These are phyloP conservation scores for Vanessa tameamea DNA, from an alignment of 1,140 invertebrate genomes.

Conservation along the genomic window DNA sequence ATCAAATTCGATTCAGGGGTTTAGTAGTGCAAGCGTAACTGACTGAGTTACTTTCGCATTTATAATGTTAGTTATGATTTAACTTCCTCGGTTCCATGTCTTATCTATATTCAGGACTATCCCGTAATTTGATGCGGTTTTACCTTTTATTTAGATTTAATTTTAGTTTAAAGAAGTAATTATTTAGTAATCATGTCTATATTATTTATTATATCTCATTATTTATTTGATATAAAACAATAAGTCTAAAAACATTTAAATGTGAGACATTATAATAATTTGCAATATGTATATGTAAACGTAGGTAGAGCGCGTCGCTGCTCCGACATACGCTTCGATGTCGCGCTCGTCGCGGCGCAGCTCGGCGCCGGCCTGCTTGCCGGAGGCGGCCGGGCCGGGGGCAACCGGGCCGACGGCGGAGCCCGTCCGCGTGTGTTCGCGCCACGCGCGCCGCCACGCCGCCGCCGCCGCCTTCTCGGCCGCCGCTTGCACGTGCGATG, in stretches of 20 bases:
- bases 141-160: too few species aligned
- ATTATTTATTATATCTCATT: too few species aligned
- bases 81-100: too few species aligned
- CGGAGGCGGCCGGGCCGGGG: slow-evolving; percentile 22
- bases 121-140: too few species aligned
- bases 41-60: too few species aligned
- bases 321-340: slow-evolving; percentile 73
- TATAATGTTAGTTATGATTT: too few species aligned
- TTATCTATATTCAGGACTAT: too few species aligned
- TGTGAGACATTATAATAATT: not conserved
- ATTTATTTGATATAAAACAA: not conserved
- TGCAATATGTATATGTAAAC: not conserved
- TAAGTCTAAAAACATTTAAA: not conserved
- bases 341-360: slow-evolving; percentile 54
- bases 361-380: slow-evolving; percentile 51
- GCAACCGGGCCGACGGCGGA: slow-evolving; percentile 16
- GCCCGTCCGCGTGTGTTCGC: slow-evolving; percentile 48
- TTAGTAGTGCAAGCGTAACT: too few species aligned
- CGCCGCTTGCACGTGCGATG: slow-evolving; percentile 59
- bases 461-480: slow-evolving; percentile 53
- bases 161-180: too few species aligned
- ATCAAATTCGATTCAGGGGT: too few species aligned
- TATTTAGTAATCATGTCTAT: too few species aligned
- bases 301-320: slow-evolving; percentile 74
- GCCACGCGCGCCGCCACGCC: slow-evolving; percentile 59